Percentiles rank a stretch among this genome's conserved stretches.
Evolutionary conservation across 1,140 invertebrate species (phyloP).

Genomic region (Metaphire vulgaris): DNA sequence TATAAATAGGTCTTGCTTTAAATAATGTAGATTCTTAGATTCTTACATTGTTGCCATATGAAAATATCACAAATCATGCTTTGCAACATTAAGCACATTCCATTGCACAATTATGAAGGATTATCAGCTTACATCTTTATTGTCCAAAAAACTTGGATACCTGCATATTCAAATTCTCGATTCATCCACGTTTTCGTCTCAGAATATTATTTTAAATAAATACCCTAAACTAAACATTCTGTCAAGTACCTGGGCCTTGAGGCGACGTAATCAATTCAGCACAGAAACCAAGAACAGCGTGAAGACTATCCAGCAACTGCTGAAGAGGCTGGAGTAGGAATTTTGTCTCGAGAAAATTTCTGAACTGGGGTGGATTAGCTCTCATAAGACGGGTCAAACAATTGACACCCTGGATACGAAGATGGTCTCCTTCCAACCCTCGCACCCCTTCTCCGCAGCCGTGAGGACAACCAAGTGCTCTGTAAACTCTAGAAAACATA

Average conservation of each 20-base stretch:
- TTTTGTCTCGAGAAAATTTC: constrained; percentile 67
- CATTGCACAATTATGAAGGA: too few relatives aligned
- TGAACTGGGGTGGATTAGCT: constrained; percentile 53
- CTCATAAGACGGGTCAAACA: constrained; percentile 23
- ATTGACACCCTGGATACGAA: constrained; percentile 68
- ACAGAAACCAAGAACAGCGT: constrained; percentile 91
- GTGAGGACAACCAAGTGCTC: constrained; percentile 85
- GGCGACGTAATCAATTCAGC: constrained; percentile 57
- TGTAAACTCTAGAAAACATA: constrained; percentile 63
- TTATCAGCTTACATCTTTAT: too few relatives aligned
- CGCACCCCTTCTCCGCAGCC: constrained; percentile 75
- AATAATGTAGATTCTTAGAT: too few relatives aligned
- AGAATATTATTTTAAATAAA: too few relatives aligned
- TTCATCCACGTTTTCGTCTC: too few relatives aligned
- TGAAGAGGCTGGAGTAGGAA: constrained; percentile 67
- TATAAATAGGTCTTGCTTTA: too few relatives aligned
- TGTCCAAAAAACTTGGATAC: too few relatives aligned
- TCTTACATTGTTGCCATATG: too few relatives aligned
- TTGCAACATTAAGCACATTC: too few relatives aligned
- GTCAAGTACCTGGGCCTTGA: background rate
- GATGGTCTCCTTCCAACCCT: constrained; percentile 53
- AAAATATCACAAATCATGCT: too few relatives aligned
- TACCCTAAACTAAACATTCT: too few relatives aligned
- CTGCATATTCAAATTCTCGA: too few relatives aligned
- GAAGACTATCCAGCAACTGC: constrained; percentile 86